Percentiles rank a stretch among this genome's conserved stretches.
These are phyloP conservation scores for Melanotus villosus DNA, from an alignment of 2,888 invertebrate genomes.

Conservation along the genomic window DNA sequence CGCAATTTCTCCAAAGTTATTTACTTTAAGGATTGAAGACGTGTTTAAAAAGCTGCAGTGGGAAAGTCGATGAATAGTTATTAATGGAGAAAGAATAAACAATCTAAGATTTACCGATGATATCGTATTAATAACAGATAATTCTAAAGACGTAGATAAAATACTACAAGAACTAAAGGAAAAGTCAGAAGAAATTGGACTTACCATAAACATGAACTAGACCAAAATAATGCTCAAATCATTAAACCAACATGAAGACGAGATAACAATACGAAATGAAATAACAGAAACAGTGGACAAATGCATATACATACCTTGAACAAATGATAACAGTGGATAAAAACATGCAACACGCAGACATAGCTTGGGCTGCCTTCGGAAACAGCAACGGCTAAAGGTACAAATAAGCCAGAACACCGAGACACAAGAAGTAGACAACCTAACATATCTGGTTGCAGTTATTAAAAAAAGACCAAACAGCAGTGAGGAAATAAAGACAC, in stretches of 20 bases:
- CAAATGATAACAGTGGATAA: too few relatives aligned
- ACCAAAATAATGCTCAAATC: neutral
- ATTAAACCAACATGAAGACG: neutral
- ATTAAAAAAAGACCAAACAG: too few relatives aligned
- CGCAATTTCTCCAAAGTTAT: neutral
- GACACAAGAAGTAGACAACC: too few relatives aligned
- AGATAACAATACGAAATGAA: neutral
- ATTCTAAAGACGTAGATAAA: neutral
- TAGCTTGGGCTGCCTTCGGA: too few relatives aligned
- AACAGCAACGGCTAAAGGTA: too few relatives aligned
- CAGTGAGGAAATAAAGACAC: too few relatives aligned
- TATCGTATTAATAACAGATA: neutral
- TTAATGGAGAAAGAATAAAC: neutral
- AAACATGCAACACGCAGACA: too few relatives aligned
- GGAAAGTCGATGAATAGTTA: neutral
- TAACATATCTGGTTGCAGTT: too few relatives aligned
- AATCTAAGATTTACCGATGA: neutral
- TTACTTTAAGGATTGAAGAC: neutral
- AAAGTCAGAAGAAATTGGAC: neutral
- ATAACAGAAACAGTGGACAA: neutral
- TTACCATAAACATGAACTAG: neutral
- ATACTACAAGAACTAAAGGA: neutral
- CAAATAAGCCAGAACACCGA: too few relatives aligned
- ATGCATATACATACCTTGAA: neutral
- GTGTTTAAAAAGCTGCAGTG: constrained; percentile 4